Percentiles rank a stretch among this genome's conserved stretches.
Conservation (phyloP, 2,888 invertebrate genomes). For the Drosophila yooni region DNA sequence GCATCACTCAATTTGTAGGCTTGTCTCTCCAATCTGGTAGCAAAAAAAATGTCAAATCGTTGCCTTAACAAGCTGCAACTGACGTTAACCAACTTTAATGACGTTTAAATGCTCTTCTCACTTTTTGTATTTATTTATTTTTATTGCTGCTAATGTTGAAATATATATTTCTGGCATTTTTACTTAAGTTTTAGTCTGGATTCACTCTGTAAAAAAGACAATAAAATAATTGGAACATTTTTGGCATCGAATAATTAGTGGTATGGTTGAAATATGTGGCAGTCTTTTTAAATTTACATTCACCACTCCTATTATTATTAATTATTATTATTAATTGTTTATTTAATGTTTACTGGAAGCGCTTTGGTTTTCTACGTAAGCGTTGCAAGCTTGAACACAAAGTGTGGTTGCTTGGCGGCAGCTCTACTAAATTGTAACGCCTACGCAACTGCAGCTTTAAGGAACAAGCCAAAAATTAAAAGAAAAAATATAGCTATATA, state of each 20-base stretch:
- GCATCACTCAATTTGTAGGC: constrained; percentile 51
- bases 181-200: background rate
- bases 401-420: background rate
- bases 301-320: too few relatives aligned
- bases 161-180: background rate
- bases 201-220: background rate
- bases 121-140: background rate
- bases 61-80: constrained; percentile 34
- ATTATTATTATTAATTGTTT: background rate
- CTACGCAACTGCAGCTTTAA: constrained; percentile 44
- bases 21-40: constrained; percentile 33
- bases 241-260: background rate
- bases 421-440: constrained; percentile 43
- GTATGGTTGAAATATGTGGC: too few relatives aligned
- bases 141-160: background rate
- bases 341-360: background rate
- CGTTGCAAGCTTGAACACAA: background rate
- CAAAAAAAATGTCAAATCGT: constrained; percentile 54
- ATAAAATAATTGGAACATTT: background rate
- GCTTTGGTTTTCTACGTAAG: background rate
- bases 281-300: background rate
- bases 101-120: constrained; percentile 19
- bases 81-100: background rate
- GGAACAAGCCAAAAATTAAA: constrained; percentile 31
- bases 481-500: constrained; percentile 9